Conservation (phyloP, 2,888 invertebrate genomes). For the Ryuthela nishihirai region DNA sequence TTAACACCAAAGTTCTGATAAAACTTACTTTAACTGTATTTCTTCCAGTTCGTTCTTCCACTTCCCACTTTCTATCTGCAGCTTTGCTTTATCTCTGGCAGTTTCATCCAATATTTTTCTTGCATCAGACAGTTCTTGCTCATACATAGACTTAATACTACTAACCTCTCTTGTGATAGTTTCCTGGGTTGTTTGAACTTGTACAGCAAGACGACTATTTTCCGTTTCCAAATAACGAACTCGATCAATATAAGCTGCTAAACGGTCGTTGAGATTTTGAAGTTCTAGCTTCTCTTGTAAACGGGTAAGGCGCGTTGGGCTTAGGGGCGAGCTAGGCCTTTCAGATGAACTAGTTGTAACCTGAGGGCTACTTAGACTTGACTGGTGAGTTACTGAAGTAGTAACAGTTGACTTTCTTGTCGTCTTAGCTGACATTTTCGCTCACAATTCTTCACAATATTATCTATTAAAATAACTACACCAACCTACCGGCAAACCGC, state of each 20-base stretch:
- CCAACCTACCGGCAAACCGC: no score
- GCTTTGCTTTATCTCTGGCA: conserved; percentile 83
- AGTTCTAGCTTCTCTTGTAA: conserved; percentile 91
- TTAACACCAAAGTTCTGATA: conserved; percentile 11
- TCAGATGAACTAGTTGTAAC: conserved; percentile 5
- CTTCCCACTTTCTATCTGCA: conserved; percentile 87
- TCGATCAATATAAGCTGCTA: conserved; percentile 93
- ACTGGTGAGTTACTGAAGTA: not conserved
- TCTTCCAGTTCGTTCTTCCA: conserved; percentile 81
- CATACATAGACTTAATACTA: conserved; percentile 86
- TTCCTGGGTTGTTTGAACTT: conserved; percentile 70
- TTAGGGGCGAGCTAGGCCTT: conserved; percentile 63
- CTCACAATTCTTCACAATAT: no score
- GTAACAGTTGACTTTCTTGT: conserved; percentile 20
- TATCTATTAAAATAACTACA: no score
- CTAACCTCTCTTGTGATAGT: conserved; percentile 81
- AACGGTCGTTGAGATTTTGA: conserved; percentile 89
- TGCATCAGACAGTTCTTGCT: conserved; percentile 85
- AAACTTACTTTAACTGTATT: conserved; percentile 65
- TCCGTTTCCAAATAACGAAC: conserved; percentile 89
- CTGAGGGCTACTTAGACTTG: not conserved
- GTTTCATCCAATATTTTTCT: conserved; percentile 86
- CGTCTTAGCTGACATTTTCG: conserved; percentile 29
- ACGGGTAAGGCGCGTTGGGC: conserved; percentile 83
- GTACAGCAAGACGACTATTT: conserved; percentile 77